Base-by-base conservation (phyloP, 1,140 invertebrate genomes). In the Halyomorpha halys region DNA sequence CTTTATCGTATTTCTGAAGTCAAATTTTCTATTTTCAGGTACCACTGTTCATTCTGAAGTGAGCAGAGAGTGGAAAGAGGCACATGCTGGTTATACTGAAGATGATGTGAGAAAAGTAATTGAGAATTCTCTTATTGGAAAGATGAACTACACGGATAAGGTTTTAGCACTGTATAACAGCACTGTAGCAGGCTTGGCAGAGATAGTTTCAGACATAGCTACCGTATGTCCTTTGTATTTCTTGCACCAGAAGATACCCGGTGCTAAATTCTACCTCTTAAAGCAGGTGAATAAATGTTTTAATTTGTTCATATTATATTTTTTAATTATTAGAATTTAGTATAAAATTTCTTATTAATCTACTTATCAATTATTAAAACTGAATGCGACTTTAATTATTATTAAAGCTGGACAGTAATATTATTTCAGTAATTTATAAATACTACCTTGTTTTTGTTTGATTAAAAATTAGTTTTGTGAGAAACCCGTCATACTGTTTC, bases 171-270 rank as follows among this genome's bases (percentile, higher is more conserved):
- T 80, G 49, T 87, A 88, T 69, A 84, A 86, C 67, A 74, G 80
- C 54, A 86, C 82, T 1, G 81, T 86, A 65, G 76, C 81, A 62
- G 84, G 84, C 21, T 72, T 89, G 0, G 79, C 81, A 5, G 76
- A 83, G 30, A 81, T 91, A 77, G 85, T 91, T 11, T 86, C 87
- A 0, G 86, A 90, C 64, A 83, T 91, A 14, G 81, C 87, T 2
- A 88, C 85, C 0, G 77, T 90, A 21, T 93, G 89, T 72, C 90
- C 90, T 1, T 73, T 91, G 34, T 75, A 87, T 2, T 80, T 79
- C 15, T 75, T 86, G 30, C 80, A 83, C 21, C 76, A 80, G 9
- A 74, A 79, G 39, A 77, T 81, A 25, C 74, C 77, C 0, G 76
- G 79, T 19, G 81, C 85, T 47, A 82, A 84, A 14, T 83, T 89